Evolutionary conservation across 2,113 vertebrate genomes (phyloP), one percentile per base, ranked within the genome.

Genomic region (Hemicordylus capensis): DNA sequence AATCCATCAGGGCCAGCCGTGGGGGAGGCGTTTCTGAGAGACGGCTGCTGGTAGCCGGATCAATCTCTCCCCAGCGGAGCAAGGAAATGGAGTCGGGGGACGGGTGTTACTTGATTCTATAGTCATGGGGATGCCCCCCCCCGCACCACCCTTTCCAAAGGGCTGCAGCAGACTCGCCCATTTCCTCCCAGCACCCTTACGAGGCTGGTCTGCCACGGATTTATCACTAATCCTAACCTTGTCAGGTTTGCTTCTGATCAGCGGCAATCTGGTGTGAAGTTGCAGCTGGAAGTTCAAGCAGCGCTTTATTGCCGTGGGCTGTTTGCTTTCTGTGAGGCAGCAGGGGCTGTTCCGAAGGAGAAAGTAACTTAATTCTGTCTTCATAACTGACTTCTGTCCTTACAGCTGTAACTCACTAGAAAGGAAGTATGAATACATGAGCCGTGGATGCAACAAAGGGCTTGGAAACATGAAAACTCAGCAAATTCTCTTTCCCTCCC

Each of bases 1-100:
- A 89, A 92, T 94, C 88, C 86, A 89, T 94, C 94, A 94, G 86
- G 85, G 87, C 89, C 91, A 95, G 89, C 85, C 42, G 92, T 91
- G 91, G 90, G 88, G 72, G 81, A 91, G 80, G 84, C 76, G 26
- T 54, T 2, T 61, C 42, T 91, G 89, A 93, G 91, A 39, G 87
- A 94, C 89, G 81, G 80, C 83, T 87, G 88, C 64, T 72, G 0
- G 24, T 67, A 86, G 46, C 73, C 4, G 2, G 90, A 95, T 95
- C 93, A 89, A 94, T 96, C 0, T 54, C 80, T 74, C 2, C 59
- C 0, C 26, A 69, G 80, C 78, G 51, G 12, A 0, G 0, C 0
- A 34, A 67, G 31, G n/a, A 26, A 59, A n/a, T 4, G 0, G 8
- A 39, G 48, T 6, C 24, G 31, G 46, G 28, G 37, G 37, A 31